Percentiles rank a stretch among this genome's conserved stretches.
Conservation (phyloP, 2,888 invertebrate genomes). For the Hanleya hanleyi region DNA sequence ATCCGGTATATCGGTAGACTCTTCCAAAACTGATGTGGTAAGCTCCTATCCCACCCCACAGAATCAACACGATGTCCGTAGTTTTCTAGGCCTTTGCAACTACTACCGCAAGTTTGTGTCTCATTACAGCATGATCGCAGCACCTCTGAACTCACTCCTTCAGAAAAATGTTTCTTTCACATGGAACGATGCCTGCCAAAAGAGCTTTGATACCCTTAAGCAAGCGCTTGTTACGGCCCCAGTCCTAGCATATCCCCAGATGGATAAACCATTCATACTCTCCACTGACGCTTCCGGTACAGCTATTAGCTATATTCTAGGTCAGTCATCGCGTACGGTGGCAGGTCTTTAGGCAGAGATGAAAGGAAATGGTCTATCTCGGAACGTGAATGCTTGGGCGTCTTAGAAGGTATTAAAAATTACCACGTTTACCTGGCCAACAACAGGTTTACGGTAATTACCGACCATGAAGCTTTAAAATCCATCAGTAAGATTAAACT, state of each 20-base stretch:
- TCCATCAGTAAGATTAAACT: too few relatives aligned
- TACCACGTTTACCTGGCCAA: neutral
- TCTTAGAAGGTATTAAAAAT: neutral
- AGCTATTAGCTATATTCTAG: slow-evolving; percentile 20
- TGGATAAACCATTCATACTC: slow-evolving; percentile 10
- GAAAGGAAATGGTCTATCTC: neutral
- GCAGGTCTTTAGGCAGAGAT: neutral
- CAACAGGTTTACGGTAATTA: neutral
- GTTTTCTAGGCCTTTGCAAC: slow-evolving; percentile 36
- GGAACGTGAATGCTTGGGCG: neutral
- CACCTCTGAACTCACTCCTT: slow-evolving; percentile 54
- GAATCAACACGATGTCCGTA: slow-evolving; percentile 8
- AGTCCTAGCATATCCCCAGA: slow-evolving; percentile 21
- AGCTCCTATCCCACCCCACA: slow-evolving; percentile 15
- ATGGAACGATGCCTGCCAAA: slow-evolving; percentile 49
- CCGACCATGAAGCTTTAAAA: neutral
- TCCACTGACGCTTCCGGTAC: slow-evolving; percentile 22
- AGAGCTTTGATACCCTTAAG: slow-evolving; percentile 54
- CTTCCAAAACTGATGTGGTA: slow-evolving; percentile 14
- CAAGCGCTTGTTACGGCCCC: neutral
- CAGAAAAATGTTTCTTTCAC: slow-evolving; percentile 43
- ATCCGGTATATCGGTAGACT: slow-evolving; percentile 15
- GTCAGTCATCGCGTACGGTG: slow-evolving; percentile 16
- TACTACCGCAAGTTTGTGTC: slow-evolving; percentile 41
- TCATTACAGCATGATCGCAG: slow-evolving; percentile 37